Evolutionary conservation across 2,113 vertebrate species (phyloP), one percentile per base, ranked within the genome.

Genomic region (Muscicapa adusta): DNA sequence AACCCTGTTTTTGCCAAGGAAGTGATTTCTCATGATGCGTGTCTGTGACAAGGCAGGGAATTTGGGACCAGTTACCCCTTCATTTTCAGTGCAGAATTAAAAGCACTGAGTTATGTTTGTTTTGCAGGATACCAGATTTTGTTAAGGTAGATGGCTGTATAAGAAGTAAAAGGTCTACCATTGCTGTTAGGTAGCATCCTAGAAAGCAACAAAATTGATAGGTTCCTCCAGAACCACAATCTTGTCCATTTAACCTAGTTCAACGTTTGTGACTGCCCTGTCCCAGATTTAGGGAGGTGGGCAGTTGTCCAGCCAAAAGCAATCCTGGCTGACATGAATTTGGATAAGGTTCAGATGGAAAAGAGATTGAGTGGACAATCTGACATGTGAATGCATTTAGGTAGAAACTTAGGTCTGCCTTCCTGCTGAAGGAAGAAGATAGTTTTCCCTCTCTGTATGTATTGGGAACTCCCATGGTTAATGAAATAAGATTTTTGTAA

Each of bases 401-500:
- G 15, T 82, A 57, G 75, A 70, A 26, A 88, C 40, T 74, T 47
- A 40, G 10, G 10, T 76, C 29, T 67, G 31, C 16, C 63, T 74
- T 62, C 56, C 43, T 77, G 25, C 23, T 74, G 79, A 80, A 92
- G 40, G 40, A 25, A 74, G 31, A 63, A 45, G 73, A 67, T 12
- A 45, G 25, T 63, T 92, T 94, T 71, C 43, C 16, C 5, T 79
- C 26, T 54, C 8, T 70, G 4, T 57, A 5, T 62, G 34, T 11
- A 2, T 7, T 91, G 68, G n/a, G 19, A 89, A 22, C 70, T 91
- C 53, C 61, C 20, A 9, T 34, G 48, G 68, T 14, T 91, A 79
- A 63, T 33, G 56, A 89, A 87, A 81, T 10, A 8, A 89, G 73
- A 78, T 66, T 81, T 91, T 61, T 89, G 10, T 78, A n/a, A 71